A percentile compares a stretch with the other conserved stretches of the same genome.
These are phyloP conservation scores for Timema cristinae DNA, from an alignment of 2,888 invertebrate species.

Conservation along the genomic window DNA sequence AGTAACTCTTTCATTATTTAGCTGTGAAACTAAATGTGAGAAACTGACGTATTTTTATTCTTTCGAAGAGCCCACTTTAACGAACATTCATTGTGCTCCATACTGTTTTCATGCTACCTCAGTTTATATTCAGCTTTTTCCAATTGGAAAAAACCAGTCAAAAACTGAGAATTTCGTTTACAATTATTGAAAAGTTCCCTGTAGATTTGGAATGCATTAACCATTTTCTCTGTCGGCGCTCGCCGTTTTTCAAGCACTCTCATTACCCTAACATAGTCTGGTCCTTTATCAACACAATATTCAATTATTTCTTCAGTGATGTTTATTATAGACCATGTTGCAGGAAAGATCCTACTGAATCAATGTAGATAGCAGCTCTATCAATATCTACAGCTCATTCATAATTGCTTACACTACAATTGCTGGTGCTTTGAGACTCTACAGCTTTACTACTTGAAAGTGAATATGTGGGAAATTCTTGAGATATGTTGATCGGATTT, in stretches of 20 bases:
- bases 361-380: neutral
- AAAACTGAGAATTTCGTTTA: neutral
- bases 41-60: neutral
- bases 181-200: slow-evolving; percentile 10
- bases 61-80: neutral
- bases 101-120: neutral
- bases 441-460: neutral
- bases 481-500: slow-evolving; percentile 1
- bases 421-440: neutral
- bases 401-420: neutral
- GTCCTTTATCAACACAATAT: slow-evolving; percentile 5
- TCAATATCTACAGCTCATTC: slow-evolving; percentile 9
- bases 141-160: slow-evolving; percentile 12
- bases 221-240: neutral
- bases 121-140: neutral
- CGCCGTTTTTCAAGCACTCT: slow-evolving; percentile 8
- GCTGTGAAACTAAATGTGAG: neutral
- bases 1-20: slow-evolving; percentile 8
- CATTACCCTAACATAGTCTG: neutral
- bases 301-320: slow-evolving; percentile 3
- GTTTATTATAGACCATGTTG: neutral
- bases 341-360: slow-evolving; percentile 14
- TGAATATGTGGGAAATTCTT: neutral
- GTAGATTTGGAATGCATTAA: slow-evolving; percentile 5
- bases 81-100: slow-evolving; percentile 5